Evolutionary conservation across 2,797 vertebrate genomes (phyloP).

Genomic region (Acanthopagrus latus): DNA sequence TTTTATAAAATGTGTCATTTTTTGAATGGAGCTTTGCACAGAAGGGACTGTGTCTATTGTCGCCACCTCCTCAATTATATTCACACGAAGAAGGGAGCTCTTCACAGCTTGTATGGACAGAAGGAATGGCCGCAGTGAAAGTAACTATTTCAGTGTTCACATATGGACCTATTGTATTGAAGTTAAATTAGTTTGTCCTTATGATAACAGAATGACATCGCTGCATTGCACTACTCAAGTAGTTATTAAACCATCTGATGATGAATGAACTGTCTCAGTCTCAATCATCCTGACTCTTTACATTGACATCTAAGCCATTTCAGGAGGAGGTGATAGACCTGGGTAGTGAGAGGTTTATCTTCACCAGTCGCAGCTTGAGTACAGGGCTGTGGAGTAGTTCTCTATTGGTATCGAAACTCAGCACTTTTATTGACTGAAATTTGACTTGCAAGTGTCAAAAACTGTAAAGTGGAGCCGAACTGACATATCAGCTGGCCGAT

Average conservation of each 20-base stretch:
- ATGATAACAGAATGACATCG: background rate
- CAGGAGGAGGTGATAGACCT: background rate
- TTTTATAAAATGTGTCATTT: background rate
- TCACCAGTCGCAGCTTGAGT: background rate
- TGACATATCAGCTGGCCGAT: no score
- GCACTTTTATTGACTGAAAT: background rate
- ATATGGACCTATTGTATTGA: background rate
- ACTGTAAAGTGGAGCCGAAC: background rate
- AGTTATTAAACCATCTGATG: background rate
- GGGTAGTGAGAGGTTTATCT: background rate
- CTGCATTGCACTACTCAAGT: background rate
- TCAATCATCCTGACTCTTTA: background rate
- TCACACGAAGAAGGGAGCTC: background rate
- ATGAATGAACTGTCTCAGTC: background rate
- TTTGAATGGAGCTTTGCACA: background rate
- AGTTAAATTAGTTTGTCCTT: background rate
- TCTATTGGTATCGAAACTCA: background rate
- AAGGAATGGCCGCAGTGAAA: background rate
- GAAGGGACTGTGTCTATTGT: background rate
- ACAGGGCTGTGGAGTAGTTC: no score
- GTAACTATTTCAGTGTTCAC: background rate
- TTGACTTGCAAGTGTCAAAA: background rate
- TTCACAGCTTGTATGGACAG: background rate
- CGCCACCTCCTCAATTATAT: background rate
- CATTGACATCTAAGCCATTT: background rate